A percentile compares a stretch with the other conserved stretches of the same genome.
Evolutionary conservation across 2,888 invertebrate species (phyloP).

Genomic region (Napeogenes sylphis): DNA sequence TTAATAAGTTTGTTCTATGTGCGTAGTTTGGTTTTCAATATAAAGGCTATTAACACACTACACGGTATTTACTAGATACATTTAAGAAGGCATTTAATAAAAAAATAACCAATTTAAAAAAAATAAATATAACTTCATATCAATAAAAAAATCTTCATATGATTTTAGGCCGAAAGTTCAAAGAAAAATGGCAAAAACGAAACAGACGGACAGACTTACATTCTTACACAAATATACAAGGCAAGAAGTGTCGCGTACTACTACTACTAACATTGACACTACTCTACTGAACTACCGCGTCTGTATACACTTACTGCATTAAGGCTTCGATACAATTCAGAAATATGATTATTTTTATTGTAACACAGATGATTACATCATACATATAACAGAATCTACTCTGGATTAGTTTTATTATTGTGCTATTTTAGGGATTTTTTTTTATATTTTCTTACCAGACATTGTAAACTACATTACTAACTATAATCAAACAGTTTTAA

Average conservation of each 20-base stretch:
- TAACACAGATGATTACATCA: too few species aligned
- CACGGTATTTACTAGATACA: too few species aligned
- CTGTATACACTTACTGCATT: constrained; percentile 7
- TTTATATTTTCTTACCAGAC: constrained; percentile 6
- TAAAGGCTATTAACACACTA: too few species aligned
- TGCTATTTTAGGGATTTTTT: too few species aligned
- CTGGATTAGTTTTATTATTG: too few species aligned
- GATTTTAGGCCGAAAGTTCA: not conserved
- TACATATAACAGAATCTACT: too few species aligned
- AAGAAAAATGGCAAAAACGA: not conserved
- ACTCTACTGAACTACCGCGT: constrained; percentile 30
- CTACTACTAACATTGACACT: constrained; percentile 30
- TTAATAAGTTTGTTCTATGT: not conserved
- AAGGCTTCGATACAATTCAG: too few species aligned
- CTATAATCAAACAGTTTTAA: not conserved
- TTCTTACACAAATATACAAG: constrained; percentile 18
- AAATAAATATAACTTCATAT: too few species aligned
- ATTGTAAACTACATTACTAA: constrained; percentile 8
- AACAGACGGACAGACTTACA: constrained; percentile 1
- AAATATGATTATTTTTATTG: too few species aligned
- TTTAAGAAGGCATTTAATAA: too few species aligned
- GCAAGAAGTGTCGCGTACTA: constrained; percentile 29
- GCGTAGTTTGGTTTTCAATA: too few species aligned
- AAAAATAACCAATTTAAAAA: not conserved
- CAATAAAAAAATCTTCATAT: not conserved